Evolutionary conservation across 2,113 vertebrate species (phyloP), one percentile per base, ranked within the genome.

Genomic region (Ailuropoda melanoleuca): DNA sequence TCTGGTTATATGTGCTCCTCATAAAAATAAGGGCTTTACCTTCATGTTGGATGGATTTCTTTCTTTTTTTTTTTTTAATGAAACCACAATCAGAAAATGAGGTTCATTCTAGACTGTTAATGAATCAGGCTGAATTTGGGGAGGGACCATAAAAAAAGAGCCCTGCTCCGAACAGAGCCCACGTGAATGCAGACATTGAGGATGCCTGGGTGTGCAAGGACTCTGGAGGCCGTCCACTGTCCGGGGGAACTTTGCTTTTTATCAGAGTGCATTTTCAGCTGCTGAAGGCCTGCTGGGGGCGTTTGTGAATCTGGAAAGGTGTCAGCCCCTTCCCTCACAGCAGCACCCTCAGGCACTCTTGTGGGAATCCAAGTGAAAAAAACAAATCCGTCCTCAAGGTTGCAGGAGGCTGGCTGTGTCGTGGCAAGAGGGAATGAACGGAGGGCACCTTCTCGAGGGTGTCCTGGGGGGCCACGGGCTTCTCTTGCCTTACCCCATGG

Each of bases 281-380:
- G 18, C 81, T 94, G 31, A 62, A 82, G 85, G 70, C 64, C 55
- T 72, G 18, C 55, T 87, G 90, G 39, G 18, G 82, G 55, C 53
- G 53, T 95, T 46, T 82, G 75, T 94, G 60, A 84, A 88, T 84
- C 6, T 21, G 78, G 85, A 92, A 77, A 66, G 12, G 56, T 91
- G 77, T 64, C 81, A n/a, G 58, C 48, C 77, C 77, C 55, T 83
- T 72, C 48, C 17, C 72, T 53, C 60, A 37, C 39, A 21, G 72
- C 14, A 43, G 56, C 29, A 68, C 64, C 77, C 74, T 87, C 68
- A 53, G 82, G 68, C 66, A 48, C 43, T 58, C 55, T 85, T n/a
- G 64, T 64, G 74, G 82, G 55, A 85, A 95, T 82, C 93, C 78
- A 88, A 95, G 84, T 23, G 91, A 87, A 77, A 74, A 91, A 93